Base-by-base conservation (phyloP, 2,888 invertebrate species). In the Morpho deidamia region DNA sequence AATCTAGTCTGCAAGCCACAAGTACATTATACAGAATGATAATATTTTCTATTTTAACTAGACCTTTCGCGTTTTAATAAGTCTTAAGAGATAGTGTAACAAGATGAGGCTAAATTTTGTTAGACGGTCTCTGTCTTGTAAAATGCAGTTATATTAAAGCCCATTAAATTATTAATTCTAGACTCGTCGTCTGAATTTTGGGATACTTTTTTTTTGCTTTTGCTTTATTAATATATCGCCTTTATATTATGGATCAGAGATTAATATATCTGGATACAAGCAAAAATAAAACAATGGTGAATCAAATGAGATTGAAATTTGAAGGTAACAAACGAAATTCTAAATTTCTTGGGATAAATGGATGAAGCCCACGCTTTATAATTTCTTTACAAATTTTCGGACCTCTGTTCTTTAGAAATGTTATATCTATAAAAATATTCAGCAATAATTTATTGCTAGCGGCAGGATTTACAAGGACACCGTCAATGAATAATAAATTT, bases 401-500 rank as follows among this genome's bases (percentile, higher is more conserved):
- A 23, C 23, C 23, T 23, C 23, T 23, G 2, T 23, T 23, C 23
- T 23, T 23, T 23, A 1, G 37, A 37, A 37, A 37, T 37, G 8
- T 8, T 37, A 37, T 37, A 37, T n/a, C 37, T 34, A 40, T 32
- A 40, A 40, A 39, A 48, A 32, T 39, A 39, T 39, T 64, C 52
- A 68, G 80, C 78, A 78, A 86, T 86, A 84, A 86, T 86, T 83
- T 86, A 84, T 78, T 81, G 78, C 77, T 78, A 72, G 79, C 78
- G 79, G 78, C 67, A 67, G 72, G 81, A 86, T 85, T 85, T 86
- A 86, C 82, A 75, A 81, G 75, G 72, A 69, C 62, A 69, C 70
- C 78, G 75, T 69, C 83, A 77, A 85, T 83, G 84, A 84, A 84
- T 83, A 85, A 86, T 83, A 86, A 84, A 86, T 85, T 78, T 81